Evolutionary conservation across 2,797 vertebrate genomes (phyloP), one percentile per base, ranked within the genome.

Genomic region (Iguana delicatissima): DNA sequence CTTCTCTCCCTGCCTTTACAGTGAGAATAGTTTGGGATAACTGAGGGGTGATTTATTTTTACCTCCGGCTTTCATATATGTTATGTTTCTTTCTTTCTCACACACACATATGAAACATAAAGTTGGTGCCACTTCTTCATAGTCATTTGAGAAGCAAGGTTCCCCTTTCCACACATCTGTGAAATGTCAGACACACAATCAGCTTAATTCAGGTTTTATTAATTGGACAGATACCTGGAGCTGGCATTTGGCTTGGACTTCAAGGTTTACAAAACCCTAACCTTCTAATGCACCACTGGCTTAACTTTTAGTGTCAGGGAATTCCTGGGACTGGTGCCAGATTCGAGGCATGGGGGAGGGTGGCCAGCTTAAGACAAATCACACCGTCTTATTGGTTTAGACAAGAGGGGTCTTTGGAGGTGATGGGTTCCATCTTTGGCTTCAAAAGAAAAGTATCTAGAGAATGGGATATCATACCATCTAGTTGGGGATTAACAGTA

Each of bases 291-390:
- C 90, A 84, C 80, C 62, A 12, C n/a, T 3, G 62, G 59, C 80
- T 91, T 91, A 91, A 83, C 81, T 69, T 84, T 91, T 87, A 79
- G 90, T 46, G 29, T 80, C 32, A 55, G 50, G 73, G 81, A 88
- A 91, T 91, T 91, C 86, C 90, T 91, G 81, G 90, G 90, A 84
- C 74, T 62, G 26, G 74, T 72, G 90, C 90, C 90, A 91, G 90
- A 84, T 91, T n/a, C 72, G 84, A 73, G 38, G 84, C 46, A 69
- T 12, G 9, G 32, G 32, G 26, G 32, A 26, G 35, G 73, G 59
- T 84, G 80, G 62, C 72, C 55, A 24, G 29, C 57, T 55, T 83
- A 59, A 73, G 77, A 74, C 79, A 73, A 86, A 81, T 90, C 57
- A 16, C 55, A 35, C 73, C 73, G 14, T 38, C 52, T 79, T 74